Percentiles rank a stretch among this genome's conserved stretches.
phyloP scores from a whole-genome alignment of 2,797 vertebrate species.

The Myotis vivesi region DNA sequence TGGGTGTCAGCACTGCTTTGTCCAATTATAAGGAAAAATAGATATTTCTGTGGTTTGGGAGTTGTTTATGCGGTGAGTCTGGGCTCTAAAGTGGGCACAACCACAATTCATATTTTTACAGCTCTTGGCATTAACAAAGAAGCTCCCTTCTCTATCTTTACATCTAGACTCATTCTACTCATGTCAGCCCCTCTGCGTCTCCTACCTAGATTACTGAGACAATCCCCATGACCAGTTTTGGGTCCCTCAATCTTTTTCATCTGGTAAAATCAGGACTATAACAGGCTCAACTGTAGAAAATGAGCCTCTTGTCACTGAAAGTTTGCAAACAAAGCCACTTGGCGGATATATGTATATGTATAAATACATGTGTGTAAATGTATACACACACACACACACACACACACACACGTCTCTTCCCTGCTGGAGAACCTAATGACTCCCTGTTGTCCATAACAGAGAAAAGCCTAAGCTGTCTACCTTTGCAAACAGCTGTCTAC shows the following conservation, averaged over 20 bases:
- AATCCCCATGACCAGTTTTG: not conserved
- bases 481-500: not conserved
- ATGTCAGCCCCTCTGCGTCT: not conserved
- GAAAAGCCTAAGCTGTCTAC: not conserved
- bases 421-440: not conserved
- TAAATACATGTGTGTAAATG: not conserved
- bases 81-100: not conserved
- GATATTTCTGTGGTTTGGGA: not conserved
- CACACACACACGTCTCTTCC: not conserved
- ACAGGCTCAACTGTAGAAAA: not conserved
- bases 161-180: not conserved
- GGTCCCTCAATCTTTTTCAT: not conserved
- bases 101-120: not conserved
- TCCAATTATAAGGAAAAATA: not conserved
- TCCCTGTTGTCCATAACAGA: too few species aligned
- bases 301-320: not conserved
- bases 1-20: constrained; percentile 63
- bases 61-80: not conserved
- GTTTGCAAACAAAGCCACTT: constrained; percentile 4
- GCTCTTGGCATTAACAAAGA: not conserved
- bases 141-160: not conserved
- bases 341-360: not conserved
- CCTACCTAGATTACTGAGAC: not conserved
- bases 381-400: not conserved
- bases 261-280: not conserved